Evolutionary conservation across 2,797 vertebrate genomes (phyloP).

Genomic region (Sibirionetta formosa): DNA sequence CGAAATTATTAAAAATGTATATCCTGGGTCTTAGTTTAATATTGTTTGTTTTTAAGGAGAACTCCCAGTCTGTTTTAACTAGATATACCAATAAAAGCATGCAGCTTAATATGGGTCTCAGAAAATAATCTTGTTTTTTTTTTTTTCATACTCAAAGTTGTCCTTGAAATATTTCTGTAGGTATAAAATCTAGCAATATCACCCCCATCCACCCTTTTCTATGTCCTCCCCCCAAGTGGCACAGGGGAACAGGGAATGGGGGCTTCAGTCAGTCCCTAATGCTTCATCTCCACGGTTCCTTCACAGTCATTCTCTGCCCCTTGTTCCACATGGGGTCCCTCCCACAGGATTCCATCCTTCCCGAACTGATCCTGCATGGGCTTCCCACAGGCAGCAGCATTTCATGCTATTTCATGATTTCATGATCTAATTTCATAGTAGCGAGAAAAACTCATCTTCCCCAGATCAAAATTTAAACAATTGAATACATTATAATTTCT

Average conservation of each 20-base stretch:
- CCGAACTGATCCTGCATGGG: too few species aligned
- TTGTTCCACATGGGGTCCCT: too few species aligned
- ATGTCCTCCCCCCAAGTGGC: too few species aligned
- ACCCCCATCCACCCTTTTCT: too few species aligned
- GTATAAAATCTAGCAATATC: not conserved
- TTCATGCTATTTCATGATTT: too few species aligned
- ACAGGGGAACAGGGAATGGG: too few species aligned
- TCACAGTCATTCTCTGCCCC: too few species aligned
- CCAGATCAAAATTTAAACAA: not conserved
- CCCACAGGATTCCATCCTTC: too few species aligned
- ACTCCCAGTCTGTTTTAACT: not conserved
- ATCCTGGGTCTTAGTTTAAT: not conserved
- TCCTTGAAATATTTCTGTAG: not conserved
- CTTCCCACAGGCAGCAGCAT: too few species aligned
- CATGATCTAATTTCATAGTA: not conserved
- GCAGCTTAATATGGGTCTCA: not conserved
- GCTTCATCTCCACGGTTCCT: too few species aligned
- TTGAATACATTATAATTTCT: not conserved
- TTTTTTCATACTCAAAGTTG: not conserved
- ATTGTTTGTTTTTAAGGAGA: not conserved
- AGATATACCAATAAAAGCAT: not conserved
- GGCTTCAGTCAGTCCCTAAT: too few species aligned
- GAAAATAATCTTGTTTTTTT: not conserved
- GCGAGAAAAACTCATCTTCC: not conserved
- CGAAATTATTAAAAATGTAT: not conserved